phyloP scores from a whole-genome alignment of 2,113 vertebrate species.

The Pterophyllum scalare region DNA sequence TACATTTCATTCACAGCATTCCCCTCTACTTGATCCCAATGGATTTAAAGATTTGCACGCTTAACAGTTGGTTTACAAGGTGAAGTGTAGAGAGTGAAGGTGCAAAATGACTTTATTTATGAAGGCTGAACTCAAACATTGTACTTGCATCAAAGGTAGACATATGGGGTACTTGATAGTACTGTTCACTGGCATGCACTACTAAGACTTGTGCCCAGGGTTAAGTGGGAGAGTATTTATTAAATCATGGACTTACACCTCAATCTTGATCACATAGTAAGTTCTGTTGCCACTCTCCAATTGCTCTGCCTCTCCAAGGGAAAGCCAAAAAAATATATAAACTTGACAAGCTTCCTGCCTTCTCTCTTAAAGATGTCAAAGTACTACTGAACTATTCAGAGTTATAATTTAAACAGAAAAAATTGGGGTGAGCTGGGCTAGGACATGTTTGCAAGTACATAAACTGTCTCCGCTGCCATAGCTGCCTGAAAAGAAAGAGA shows the following conservation, averaged over 20 bases:
- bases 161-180: slow-evolving; percentile 14
- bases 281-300: neutral
- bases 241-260: slow-evolving; percentile 11
- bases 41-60: slow-evolving; percentile 48
- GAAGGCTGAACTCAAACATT: slow-evolving; percentile 40
- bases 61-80: slow-evolving; percentile 50
- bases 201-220: slow-evolving; percentile 7
- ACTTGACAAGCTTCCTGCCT: slow-evolving; percentile 3
- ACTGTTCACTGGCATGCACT: slow-evolving; percentile 18
- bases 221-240: slow-evolving; percentile 9
- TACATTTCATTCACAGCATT: slow-evolving; percentile 37
- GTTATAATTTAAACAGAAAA: slow-evolving; percentile 15
- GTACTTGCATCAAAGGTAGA: slow-evolving; percentile 14
- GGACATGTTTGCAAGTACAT: slow-evolving; percentile 15
- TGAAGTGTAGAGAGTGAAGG: slow-evolving; percentile 14
- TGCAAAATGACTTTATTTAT: slow-evolving; percentile 33
- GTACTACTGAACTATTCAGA: slow-evolving; percentile 5
- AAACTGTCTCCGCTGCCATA: neutral
- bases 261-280: slow-evolving; percentile 28
- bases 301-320: neutral
- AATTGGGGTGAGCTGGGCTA: slow-evolving; percentile 18
- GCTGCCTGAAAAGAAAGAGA: slow-evolving; percentile 7
- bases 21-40: slow-evolving; percentile 37
- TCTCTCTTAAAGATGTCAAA: slow-evolving; percentile 23
- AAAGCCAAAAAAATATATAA: neutral